Evolutionary conservation across 2,113 vertebrate species (phyloP).

Genomic region (Platichthys stellatus): DNA sequence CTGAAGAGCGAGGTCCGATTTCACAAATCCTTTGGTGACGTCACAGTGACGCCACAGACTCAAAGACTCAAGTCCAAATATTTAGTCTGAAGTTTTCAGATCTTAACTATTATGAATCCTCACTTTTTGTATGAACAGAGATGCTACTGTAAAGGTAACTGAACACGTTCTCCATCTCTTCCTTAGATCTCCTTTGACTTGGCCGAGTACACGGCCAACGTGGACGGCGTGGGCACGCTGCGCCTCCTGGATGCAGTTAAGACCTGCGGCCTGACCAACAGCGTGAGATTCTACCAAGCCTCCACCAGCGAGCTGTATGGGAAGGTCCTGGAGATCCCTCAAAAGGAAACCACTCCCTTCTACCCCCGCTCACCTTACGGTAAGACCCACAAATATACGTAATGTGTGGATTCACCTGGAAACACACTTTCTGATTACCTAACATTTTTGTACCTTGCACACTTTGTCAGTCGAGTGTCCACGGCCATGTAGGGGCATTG

Average conservation of each 20-base stretch:
- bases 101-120: neutral
- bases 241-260: slow-evolving; percentile 94
- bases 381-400: slow-evolving; percentile 67
- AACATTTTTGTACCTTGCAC: slow-evolving; percentile 11
- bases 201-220: slow-evolving; percentile 97
- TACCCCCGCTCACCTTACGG: slow-evolving; percentile 99
- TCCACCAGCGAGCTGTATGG: slow-evolving; percentile 98
- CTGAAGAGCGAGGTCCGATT: too few species aligned
- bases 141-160: neutral
- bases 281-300: slow-evolving; percentile 96
- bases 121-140: neutral
- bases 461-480: slow-evolving; percentile 12
- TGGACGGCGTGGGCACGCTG: slow-evolving; percentile 95
- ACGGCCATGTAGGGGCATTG: slow-evolving; percentile 28
- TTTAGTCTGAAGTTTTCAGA: neutral
- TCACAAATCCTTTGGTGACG: too few species aligned
- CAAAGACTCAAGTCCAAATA: neutral
- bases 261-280: slow-evolving; percentile 93
- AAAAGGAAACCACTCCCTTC: slow-evolving; percentile 97
- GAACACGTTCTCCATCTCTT: neutral
- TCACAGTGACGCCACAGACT: neutral
- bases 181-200: slow-evolving; percentile 96
- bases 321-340: slow-evolving; percentile 98
- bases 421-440: slow-evolving; percentile 16
- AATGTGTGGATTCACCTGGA: neutral